Base-by-base conservation (phyloP, 2,888 invertebrate species). In the Synanthedon formicaeformis region DNA sequence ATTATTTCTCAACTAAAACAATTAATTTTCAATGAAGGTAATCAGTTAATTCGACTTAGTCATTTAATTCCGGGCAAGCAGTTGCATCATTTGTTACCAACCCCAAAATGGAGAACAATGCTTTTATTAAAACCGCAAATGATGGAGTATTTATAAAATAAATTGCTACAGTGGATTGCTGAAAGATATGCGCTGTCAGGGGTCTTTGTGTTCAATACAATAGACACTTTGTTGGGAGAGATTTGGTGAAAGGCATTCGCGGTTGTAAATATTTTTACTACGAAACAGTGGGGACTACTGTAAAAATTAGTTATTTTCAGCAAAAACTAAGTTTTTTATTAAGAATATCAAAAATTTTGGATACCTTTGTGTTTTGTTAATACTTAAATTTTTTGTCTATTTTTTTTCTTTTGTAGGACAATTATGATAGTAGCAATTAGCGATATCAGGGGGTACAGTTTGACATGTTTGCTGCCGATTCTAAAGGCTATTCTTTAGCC, bases 201-300 rank as follows among this genome's bases (percentile, higher is more conserved):
- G 62, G 61, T 70, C 71, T 75, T 80, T 80, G 75, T 78, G 59
- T 55, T 60, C 55, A 57, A 61, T 63, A 78, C 74, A 80, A 77
- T 75, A 66, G 72, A 71, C 64, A 69, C 71, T 75, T 71, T 66
- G 63, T 18, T 54, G 58, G 55, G 59, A 56, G 60, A 63, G 66
- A 71, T 72, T 67, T 59, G 55, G 58, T 62, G 64, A 65, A 71
- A 71, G 60, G 65, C 63, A 66, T 66, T 65, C 52, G 55, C 50
- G 59, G 60, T 61, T 66, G 61, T 61, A 65, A 71, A 70, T 71
- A 64, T 72, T 71, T 71, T 69, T 64, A 56, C 59, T 49, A 55
- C 49, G 50, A 18, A 53, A 48, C 18, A 49, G 14, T 48, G 48
- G 34, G 34, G 45, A 11, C 6, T 8, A 34, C 10, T 10, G 34